Evolutionary conservation across 2,888 invertebrate species (phyloP).

Genomic region (Homarus gammarus): DNA sequence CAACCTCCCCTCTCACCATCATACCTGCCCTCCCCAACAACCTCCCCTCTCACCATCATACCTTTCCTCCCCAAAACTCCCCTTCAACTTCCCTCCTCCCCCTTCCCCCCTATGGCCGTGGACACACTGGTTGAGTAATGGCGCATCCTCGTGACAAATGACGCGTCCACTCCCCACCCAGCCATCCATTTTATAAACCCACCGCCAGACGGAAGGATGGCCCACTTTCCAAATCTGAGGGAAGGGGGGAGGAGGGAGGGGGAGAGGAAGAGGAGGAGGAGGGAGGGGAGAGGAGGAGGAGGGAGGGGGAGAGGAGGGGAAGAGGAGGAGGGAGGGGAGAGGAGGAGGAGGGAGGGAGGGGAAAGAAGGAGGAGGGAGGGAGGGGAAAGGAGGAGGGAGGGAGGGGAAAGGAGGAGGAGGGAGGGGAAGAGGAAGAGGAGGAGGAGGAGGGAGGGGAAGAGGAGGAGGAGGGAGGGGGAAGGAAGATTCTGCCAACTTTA

Average conservation of each 20-base stretch:
- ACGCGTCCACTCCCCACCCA: conserved; percentile 53
- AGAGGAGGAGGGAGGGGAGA: not conserved
- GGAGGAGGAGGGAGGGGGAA: no score
- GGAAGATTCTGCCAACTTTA: no score
- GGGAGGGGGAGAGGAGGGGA: not conserved
- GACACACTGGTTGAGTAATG: conserved; percentile 65
- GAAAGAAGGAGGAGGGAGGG: not conserved
- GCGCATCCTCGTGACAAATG: conserved; percentile 61
- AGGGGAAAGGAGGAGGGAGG: not conserved
- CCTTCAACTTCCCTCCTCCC: not conserved
- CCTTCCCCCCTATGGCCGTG: not conserved
- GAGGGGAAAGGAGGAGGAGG: not conserved
- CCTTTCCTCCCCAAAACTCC: not conserved
- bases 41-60: not conserved
- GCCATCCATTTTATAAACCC: conserved; percentile 61
- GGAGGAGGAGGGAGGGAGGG: not conserved
- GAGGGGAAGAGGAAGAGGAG: not conserved
- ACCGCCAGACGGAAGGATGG: conserved; percentile 30
- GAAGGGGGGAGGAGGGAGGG: not conserved
- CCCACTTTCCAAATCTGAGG: not conserved
- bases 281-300: not conserved
- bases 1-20: not conserved
- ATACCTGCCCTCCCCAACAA: not conserved
- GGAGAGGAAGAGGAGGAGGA: not conserved
- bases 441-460: no score